phyloP scores from a whole-genome alignment of 2,113 vertebrate genomes.

The Nanorana parkeri region DNA sequence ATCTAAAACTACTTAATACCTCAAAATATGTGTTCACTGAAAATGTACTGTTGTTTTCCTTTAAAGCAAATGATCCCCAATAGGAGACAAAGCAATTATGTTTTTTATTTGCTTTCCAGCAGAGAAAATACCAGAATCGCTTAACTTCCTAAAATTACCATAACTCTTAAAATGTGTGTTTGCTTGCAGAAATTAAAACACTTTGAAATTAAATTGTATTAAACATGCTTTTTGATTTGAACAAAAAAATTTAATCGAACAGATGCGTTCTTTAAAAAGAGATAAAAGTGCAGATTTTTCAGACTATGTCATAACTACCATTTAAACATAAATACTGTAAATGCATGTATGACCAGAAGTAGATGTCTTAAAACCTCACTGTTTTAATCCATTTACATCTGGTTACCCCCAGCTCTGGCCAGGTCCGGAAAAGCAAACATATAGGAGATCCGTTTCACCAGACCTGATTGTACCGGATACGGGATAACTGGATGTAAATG shows the following conservation, averaged over 20 bases:
- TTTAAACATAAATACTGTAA: not conserved
- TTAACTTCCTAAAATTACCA: conserved; percentile 8
- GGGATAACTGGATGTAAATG: too few species aligned
- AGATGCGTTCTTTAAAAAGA: not conserved
- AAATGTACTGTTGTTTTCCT: not conserved
- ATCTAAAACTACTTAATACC: too few species aligned
- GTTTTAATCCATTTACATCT: too few species aligned
- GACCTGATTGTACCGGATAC: too few species aligned
- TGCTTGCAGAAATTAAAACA: not conserved
- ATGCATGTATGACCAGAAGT: not conserved
- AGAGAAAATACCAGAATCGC: conserved; percentile 12
- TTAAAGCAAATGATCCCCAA: not conserved
- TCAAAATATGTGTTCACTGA: too few species aligned
- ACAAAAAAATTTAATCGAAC: not conserved
- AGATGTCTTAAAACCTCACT: too few species aligned
- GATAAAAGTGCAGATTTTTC: not conserved
- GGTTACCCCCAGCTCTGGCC: too few species aligned
- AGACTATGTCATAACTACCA: not conserved
- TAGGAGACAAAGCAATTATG: conserved; percentile 7
- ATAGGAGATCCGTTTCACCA: too few species aligned
- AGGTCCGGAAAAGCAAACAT: too few species aligned
- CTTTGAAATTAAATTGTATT: not conserved
- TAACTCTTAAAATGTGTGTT: not conserved
- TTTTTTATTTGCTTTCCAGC: conserved; percentile 21
- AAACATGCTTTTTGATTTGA: not conserved